These are phyloP conservation scores for Trichopria drosophilae DNA, from an alignment of 2,888 invertebrate species.

Conservation along the genomic window DNA sequence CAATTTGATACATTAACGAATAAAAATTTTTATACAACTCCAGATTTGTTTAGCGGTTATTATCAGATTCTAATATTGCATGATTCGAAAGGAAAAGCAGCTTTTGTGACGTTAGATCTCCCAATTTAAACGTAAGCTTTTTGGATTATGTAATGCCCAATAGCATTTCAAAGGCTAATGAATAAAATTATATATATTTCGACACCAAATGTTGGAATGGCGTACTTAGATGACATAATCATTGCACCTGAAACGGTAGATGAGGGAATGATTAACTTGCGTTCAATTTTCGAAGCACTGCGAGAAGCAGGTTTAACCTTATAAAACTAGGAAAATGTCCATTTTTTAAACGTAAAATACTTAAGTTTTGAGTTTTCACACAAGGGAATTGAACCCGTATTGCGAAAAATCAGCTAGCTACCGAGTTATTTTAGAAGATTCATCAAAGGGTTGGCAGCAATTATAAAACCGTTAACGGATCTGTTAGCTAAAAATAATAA, in stretches of 20 bases:
- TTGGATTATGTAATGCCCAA: constrained; percentile 43
- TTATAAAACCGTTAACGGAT: constrained; percentile 34
- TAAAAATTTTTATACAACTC: constrained; percentile 39
- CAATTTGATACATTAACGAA: constrained; percentile 44
- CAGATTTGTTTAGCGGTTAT: constrained; percentile 46
- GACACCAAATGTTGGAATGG: too few relatives aligned
- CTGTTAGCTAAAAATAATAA: constrained; percentile 29
- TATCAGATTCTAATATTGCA: constrained; percentile 46
- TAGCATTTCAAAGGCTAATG: constrained; percentile 40
- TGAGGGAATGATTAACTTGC: too few relatives aligned
- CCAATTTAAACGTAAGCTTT: constrained; percentile 42
- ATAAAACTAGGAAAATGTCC: too few relatives aligned
- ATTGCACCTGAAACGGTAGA: too few relatives aligned
- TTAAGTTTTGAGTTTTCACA: constrained; percentile 42
- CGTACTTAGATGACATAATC: too few relatives aligned
- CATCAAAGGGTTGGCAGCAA: constrained; percentile 17
- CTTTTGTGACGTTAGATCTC: constrained; percentile 42
- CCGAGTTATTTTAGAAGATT: constrained; percentile 24
- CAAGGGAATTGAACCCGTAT: constrained; percentile 35
- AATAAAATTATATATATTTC: too few relatives aligned
- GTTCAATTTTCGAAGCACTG: too few relatives aligned
- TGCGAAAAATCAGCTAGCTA: constrained; percentile 19
- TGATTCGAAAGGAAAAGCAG: constrained; percentile 12
- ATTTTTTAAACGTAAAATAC: constrained; percentile 41
- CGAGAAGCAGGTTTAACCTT: too few relatives aligned